phyloP scores from a whole-genome alignment of 2,113 vertebrate species.

The Cyanistes caeruleus region DNA sequence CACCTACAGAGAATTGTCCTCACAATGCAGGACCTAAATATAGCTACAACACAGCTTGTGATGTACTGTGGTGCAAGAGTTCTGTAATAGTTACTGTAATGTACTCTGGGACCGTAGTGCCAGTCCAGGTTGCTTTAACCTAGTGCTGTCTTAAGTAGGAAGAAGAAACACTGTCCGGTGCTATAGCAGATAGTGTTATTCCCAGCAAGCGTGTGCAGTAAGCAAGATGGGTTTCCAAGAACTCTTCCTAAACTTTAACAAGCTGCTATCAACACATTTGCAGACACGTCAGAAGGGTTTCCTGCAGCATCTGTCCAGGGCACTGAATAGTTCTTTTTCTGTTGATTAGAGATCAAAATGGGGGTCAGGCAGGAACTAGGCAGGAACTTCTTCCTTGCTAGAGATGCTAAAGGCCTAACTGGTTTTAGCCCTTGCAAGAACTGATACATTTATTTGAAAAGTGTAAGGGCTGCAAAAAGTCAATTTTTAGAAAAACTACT shows the following conservation, averaged over 20 bases:
- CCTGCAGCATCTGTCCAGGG: neutral
- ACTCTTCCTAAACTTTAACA: neutral
- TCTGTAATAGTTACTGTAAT: neutral
- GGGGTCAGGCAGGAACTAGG: accelerated
- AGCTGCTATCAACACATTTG: neutral
- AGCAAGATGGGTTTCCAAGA: neutral
- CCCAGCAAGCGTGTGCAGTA: neutral
- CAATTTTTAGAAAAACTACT: neutral
- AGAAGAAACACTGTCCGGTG: neutral
- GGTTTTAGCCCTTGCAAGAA: neutral
- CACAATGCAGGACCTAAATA: conserved; percentile 38
- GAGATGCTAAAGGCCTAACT: neutral
- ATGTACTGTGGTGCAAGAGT: neutral
- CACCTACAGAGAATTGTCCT: conserved; percentile 12
- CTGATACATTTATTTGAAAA: neutral
- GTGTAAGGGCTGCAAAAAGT: neutral
- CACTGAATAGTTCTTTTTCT: neutral
- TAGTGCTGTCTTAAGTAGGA: neutral
- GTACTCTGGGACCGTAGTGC: neutral
- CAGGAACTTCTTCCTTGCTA: neutral
- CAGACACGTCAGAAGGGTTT: neutral
- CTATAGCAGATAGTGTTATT: neutral
- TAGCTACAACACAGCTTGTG: conserved; percentile 1
- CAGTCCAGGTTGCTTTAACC: conserved; percentile 21
- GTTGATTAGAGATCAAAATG: neutral